Evolutionary conservation across 1,140 invertebrate genomes (phyloP).

Genomic region (Diuraphis noxia): DNA sequence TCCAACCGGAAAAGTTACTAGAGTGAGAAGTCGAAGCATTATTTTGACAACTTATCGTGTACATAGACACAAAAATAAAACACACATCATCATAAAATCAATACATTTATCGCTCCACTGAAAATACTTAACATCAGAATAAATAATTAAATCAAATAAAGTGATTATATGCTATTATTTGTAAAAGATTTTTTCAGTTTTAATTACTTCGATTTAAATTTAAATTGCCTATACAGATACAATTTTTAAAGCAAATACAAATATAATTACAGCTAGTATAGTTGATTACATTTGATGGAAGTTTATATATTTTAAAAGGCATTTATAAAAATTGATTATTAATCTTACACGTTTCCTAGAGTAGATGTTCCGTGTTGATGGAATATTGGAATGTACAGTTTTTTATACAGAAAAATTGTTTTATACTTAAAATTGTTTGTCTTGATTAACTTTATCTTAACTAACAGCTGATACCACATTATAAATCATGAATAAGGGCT

Average conservation of each 20-base stretch:
- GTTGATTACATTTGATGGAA: neutral
- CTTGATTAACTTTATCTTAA: neutral
- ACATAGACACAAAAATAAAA: too few relatives aligned
- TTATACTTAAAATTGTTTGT: constrained; percentile 10
- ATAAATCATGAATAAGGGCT: neutral
- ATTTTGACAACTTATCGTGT: neutral
- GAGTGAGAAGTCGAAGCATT: too few relatives aligned
- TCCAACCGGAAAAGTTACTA: too few relatives aligned
- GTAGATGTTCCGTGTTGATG: neutral
- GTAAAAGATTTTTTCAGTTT: neutral
- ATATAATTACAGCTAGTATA: neutral
- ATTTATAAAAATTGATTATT: neutral
- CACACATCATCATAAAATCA: too few relatives aligned
- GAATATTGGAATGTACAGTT: neutral
- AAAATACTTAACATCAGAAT: neutral
- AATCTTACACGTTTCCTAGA: neutral
- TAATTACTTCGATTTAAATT: neutral
- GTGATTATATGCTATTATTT: neutral
- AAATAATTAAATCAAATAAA: neutral
- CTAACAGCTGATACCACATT: neutral
- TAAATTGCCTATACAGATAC: neutral
- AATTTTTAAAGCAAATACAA: neutral
- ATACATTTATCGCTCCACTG: too few relatives aligned
- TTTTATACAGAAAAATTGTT: neutral
- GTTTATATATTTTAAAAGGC: neutral